A percentile compares a stretch with the other conserved stretches of the same genome.
Conservation (phyloP, 2,797 vertebrate species). For the Characodon lateralis region DNA sequence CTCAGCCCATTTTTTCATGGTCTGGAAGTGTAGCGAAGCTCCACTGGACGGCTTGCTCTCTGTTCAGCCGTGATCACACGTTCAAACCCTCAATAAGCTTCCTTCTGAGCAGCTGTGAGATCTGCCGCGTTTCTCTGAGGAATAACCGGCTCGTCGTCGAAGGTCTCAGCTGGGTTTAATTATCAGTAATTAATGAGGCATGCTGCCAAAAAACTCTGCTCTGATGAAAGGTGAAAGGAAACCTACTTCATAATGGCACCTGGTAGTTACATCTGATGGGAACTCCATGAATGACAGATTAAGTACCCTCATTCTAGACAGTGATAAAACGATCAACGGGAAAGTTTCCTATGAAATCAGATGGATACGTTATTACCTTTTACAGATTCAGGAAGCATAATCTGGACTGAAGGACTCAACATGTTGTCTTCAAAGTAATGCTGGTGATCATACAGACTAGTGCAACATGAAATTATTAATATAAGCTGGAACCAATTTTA, state of each 20-base stretch:
- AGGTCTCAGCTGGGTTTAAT: too few species aligned
- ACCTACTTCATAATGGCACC: not conserved
- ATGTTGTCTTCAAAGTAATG: not conserved
- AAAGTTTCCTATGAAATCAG: not conserved
- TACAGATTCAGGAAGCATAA: not conserved
- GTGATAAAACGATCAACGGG: not conserved
- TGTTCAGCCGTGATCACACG: too few species aligned
- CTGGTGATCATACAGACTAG: conserved; percentile 7
- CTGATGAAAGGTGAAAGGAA: not conserved
- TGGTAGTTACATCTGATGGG: not conserved
- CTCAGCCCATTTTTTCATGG: too few species aligned
- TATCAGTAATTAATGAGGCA: too few species aligned
- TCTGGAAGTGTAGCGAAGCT: too few species aligned
- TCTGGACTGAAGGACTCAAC: not conserved
- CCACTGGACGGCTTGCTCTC: too few species aligned
- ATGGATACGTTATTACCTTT: not conserved
- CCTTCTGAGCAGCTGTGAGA: not conserved
- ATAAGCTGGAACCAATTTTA: not conserved
- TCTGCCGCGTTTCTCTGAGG: not conserved
- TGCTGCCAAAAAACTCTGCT: too few species aligned
- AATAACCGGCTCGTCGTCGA: not conserved
- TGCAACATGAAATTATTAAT: not conserved
- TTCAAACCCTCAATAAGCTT: too few species aligned
- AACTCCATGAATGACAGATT: not conserved
- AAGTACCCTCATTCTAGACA: too few species aligned